Base-by-base conservation (phyloP, 2,797 vertebrate genomes). In the Malacoraja senta region DNA sequence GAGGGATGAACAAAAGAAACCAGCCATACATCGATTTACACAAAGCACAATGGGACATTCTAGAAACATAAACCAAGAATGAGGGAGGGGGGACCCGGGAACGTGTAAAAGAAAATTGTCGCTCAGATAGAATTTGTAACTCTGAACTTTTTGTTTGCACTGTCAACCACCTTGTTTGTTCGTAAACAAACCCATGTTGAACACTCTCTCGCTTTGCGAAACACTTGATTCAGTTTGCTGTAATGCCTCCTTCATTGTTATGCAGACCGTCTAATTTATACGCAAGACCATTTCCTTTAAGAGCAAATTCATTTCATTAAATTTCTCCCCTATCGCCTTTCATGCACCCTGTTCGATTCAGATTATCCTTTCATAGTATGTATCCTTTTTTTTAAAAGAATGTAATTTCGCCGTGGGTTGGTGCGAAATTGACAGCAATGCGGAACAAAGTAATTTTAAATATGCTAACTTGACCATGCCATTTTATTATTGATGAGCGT, bases 1-100 rank as follows among this genome's bases (percentile, higher is more conserved):
- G 93, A 24, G 93, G 93, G 91, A 92, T 94, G 93, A 93, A 93
- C 93, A 95, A 95, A 95, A 95, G 90, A 93, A 94, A 95, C 91
- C 93, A 95, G 93, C 86, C 94, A 93, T 80, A 91, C 21, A 44
- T 26, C 38, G 90, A 91, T 44, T 91, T 74, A 91, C 88, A 91
- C 88, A 91, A 91, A 91, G 68, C 86, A 71, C 88, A 91, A 53
- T 72, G 88, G 35, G 38, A 29, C 68, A 24, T 44, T 91, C 90
- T 74, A 74, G 7, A 74, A 44, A 74, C 90, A 74, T 12, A 53
- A 65, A 35, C n/a, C 63, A 38, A 71, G n/a, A 38, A 2, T 4
- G 2, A 93, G 93, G 77, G 94, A 94, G 78, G 94, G 93, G 58
- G 93, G 44, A 53, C 44, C 44, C 4, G 44, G 44, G 95, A 93